Evolutionary conservation across 2,888 invertebrate species (phyloP).

Genomic region (Rotaria macrura): DNA sequence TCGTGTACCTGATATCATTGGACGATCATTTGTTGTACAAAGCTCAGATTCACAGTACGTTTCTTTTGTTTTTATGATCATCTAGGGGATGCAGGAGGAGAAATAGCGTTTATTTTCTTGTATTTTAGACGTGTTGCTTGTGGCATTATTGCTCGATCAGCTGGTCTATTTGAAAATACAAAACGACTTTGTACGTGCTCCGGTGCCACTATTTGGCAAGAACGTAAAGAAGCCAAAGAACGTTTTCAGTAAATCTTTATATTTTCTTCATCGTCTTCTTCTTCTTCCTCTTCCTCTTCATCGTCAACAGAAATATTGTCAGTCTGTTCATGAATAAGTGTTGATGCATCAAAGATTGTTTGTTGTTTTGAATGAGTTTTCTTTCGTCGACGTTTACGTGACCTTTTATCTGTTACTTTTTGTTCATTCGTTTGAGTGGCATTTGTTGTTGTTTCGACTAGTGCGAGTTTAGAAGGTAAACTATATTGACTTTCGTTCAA

Average conservation of each 20-base stretch:
- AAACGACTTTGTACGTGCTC: constrained; percentile 80
- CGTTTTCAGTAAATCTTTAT: not conserved
- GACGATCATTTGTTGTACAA: constrained; percentile 54
- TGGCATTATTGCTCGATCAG: constrained; percentile 76
- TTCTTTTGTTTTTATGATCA: not conserved
- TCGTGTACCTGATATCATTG: constrained; percentile 57
- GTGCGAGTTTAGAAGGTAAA: too few species aligned
- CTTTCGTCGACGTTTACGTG: too few species aligned
- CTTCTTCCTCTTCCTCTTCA: too few species aligned
- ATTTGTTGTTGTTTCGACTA: too few species aligned
- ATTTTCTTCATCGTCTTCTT: not conserved
- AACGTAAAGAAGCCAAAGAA: constrained; percentile 53
- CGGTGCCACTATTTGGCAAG: constrained; percentile 79
- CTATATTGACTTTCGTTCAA: too few species aligned
- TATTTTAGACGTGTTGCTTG: constrained; percentile 60
- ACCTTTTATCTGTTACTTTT: too few species aligned
- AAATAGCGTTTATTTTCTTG: not conserved
- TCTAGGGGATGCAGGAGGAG: not conserved
- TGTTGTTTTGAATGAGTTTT: too few species aligned
- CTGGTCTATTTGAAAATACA: constrained; percentile 72
- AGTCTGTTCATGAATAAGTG: too few species aligned
- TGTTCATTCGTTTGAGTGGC: too few species aligned
- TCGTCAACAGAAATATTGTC: too few species aligned
- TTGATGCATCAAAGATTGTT: too few species aligned
- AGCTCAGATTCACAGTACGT: not conserved